Conservation (phyloP, 2,888 invertebrate genomes). For the Pristionchus maxplancki region DNA sequence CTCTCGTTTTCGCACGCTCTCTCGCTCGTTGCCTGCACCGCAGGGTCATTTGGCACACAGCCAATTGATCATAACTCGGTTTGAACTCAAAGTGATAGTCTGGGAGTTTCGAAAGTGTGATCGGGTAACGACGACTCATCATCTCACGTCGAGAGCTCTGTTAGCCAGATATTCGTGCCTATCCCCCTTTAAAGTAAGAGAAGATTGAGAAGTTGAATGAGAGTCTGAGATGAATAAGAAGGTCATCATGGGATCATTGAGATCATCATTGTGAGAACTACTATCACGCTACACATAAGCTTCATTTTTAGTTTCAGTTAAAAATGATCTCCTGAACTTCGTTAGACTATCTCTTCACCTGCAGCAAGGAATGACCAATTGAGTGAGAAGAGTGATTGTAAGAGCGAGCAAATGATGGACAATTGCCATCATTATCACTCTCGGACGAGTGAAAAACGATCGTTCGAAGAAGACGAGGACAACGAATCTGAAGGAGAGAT, state of each 20-base stretch:
- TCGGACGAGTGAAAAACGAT: neutral
- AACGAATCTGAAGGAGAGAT: neutral
- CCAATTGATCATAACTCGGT: no score
- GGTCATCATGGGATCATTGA: neutral
- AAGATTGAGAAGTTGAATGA: conserved; percentile 22
- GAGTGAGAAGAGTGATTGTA: neutral
- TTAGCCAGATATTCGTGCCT: no score
- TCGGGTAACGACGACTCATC: no score
- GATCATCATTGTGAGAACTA: neutral
- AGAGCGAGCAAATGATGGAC: neutral
- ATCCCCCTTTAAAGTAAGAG: conserved; percentile 13
- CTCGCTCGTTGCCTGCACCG: no score
- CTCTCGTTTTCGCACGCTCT: no score
- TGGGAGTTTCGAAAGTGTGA: no score
- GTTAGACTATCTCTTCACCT: neutral
- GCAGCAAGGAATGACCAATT: conserved; percentile 12
- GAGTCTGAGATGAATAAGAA: neutral
- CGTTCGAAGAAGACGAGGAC: neutral
- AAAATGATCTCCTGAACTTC: neutral
- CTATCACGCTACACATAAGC: neutral
- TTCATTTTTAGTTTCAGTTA: neutral
- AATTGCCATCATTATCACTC: neutral
- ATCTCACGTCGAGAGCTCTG: no score
- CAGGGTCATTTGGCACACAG: no score
- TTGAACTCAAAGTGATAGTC: no score